Evolutionary conservation across 2,888 invertebrate genomes (phyloP), one percentile per base, ranked within the genome.

Genomic region (Pseudanteris insignis): DNA sequence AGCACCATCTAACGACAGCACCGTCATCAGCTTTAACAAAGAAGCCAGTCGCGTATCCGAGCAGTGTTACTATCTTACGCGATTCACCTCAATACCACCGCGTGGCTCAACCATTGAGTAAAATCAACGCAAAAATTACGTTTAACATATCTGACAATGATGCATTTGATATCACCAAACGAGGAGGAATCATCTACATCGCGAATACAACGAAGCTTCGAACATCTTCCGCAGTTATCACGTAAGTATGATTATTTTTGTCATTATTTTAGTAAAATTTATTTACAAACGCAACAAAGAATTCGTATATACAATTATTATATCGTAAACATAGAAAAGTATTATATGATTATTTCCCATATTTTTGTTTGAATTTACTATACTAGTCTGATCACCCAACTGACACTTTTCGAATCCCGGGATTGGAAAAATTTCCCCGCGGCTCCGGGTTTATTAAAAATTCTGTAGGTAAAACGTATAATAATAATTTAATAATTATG

Each of bases 141-240:
- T 75, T 74, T 58, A 65, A 28, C 25, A 44, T 77, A 8, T 41
- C 62, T 4, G 73, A 73, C n/a, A 72, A 75, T 2, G 54, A 44
- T 8, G 83, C 83, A 5, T 86, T 86, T 69, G 81, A 81, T 28
- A 78, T 87, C 5, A 87, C 87, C 0, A 67, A 72, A 7, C 69
- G 62, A 0, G 87, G 87, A 3, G n/a, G n/a, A n/a, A 87, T 87
- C 62, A 69, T 87, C 13, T 87, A 82, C 71, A 84, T 87, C 0
- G 75, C 79, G 8, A 81, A 86, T 70, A 73, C 80, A 4, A 70
- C 77, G 1, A 76, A 80, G 1, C 71, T 87, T 40, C 72, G 77
- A 54, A 75, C 69, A 5, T 78, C 83, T 0, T 67, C 80, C 0
- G 76, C 83, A 63, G 78, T 74, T 28, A 74, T 84, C 34, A 68